A percentile compares a stretch with the other conserved stretches of the same genome.
phyloP scores from a whole-genome alignment of 1,140 invertebrate genomes.

The Pantala flavescens region DNA sequence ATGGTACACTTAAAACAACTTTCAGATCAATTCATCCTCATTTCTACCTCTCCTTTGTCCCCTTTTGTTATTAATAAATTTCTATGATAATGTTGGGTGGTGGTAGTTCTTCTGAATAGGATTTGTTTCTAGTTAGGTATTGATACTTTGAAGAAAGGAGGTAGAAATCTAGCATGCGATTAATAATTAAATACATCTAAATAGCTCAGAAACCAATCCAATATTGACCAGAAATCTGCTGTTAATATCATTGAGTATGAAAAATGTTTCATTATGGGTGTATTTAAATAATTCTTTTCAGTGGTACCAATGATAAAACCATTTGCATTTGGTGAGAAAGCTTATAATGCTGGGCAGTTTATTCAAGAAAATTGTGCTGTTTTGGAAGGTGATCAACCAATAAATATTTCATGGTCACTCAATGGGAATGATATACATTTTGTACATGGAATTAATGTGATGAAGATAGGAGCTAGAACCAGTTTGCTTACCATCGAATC shows the following conservation, averaged over 20 bases:
- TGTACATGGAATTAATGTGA: constrained; percentile 26
- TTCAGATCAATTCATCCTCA: not conserved
- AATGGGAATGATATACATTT: constrained; percentile 1
- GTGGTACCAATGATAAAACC: constrained; percentile 20
- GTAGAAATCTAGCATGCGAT: too few species aligned
- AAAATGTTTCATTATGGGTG: not conserved
- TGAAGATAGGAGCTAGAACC: constrained; percentile 27
- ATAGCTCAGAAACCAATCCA: too few species aligned
- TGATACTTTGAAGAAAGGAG: too few species aligned
- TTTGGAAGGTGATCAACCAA: constrained; percentile 37
- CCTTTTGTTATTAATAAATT: not conserved
- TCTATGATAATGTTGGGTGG: too few species aligned
- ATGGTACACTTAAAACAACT: constrained; percentile 31
- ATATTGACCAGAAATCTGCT: too few species aligned
- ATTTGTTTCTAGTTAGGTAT: too few species aligned
- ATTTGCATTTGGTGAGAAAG: constrained; percentile 24
- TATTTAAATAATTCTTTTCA: constrained; percentile 11
- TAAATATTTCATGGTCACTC: constrained; percentile 33
- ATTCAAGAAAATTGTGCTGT: constrained; percentile 31
- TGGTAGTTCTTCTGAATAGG: too few species aligned
- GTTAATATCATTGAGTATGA: not conserved
- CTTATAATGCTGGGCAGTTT: constrained; percentile 26
- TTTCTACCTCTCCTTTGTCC: not conserved
- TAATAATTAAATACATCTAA: too few species aligned
- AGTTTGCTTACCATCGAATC: constrained; percentile 31